phyloP scores from a whole-genome alignment of 2,113 vertebrate genomes.

The Psilopsiagon aurifrons region DNA sequence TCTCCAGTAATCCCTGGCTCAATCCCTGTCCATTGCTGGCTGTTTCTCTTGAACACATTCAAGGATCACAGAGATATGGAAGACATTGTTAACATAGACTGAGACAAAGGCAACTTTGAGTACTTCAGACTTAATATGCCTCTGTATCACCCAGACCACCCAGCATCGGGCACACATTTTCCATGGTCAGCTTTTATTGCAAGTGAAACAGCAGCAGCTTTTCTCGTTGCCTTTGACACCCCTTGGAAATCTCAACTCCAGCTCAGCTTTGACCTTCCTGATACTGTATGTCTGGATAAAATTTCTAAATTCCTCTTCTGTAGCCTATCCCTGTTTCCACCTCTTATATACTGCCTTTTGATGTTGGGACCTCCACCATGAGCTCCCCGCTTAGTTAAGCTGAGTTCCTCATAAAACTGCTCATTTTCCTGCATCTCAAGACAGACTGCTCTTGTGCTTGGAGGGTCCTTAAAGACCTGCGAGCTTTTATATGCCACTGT shows the following conservation, averaged over 20 bases:
- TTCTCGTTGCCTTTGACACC: not conserved
- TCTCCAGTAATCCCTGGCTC: not conserved
- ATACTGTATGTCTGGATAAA: not conserved
- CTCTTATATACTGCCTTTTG: not conserved
- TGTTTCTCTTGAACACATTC: not conserved
- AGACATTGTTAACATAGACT: not conserved
- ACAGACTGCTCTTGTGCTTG: not conserved
- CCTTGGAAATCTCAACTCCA: not conserved
- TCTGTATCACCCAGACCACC: not conserved
- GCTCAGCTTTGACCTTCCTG: not conserved
- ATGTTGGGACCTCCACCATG: not conserved
- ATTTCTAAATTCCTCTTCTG: not conserved
- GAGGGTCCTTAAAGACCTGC: not conserved
- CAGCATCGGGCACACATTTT: not conserved
- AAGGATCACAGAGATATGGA: not conserved
- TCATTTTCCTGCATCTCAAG: not conserved
- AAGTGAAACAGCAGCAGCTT: not conserved
- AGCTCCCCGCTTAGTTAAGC: not conserved
- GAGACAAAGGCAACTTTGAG: not conserved
- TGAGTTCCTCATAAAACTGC: not conserved
- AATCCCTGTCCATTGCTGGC: accelerated
- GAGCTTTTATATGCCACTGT: not conserved
- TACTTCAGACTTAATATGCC: not conserved
- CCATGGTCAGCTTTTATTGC: not conserved
- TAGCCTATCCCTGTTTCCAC: not conserved